These are phyloP conservation scores for Rousettus madagascariensis DNA, from an alignment of 2,797 vertebrate genomes.

Conservation along the genomic window DNA sequence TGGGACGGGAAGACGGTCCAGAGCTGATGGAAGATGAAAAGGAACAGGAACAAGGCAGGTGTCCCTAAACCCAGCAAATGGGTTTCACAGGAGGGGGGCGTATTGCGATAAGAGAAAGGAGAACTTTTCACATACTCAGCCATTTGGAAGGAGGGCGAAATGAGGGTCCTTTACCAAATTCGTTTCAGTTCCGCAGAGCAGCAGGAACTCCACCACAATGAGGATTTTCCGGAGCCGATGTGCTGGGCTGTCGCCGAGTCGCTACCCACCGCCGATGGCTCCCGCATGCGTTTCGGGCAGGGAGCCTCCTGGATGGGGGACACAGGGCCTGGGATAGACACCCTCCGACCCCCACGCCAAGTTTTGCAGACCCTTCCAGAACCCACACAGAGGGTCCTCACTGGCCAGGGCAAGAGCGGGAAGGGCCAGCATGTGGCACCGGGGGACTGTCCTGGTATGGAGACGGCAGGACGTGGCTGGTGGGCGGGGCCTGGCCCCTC, in stretches of 20 bases:
- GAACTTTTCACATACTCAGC: background rate
- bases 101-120: background rate
- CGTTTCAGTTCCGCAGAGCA: background rate
- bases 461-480: too few relatives aligned
- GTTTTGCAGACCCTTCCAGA: background rate
- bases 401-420: rapidly evolving
- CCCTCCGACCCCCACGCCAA: background rate
- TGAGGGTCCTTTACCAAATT: background rate
- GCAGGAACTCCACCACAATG: background rate
- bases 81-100: background rate
- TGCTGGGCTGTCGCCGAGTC: background rate
- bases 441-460: rapidly evolving
- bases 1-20: background rate
- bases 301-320: background rate
- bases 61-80: background rate
- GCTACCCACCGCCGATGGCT: background rate
- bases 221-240: background rate
- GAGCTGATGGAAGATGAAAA: background rate
- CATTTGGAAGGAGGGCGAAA: background rate
- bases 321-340: background rate
- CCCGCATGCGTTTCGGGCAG: background rate
- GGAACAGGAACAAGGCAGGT: background rate
- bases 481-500: too few relatives aligned
- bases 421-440: rapidly evolving
- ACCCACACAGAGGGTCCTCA: rapidly evolving